Conservation (phyloP, 2,888 invertebrate genomes). For the Apotomis turbidana region DNA sequence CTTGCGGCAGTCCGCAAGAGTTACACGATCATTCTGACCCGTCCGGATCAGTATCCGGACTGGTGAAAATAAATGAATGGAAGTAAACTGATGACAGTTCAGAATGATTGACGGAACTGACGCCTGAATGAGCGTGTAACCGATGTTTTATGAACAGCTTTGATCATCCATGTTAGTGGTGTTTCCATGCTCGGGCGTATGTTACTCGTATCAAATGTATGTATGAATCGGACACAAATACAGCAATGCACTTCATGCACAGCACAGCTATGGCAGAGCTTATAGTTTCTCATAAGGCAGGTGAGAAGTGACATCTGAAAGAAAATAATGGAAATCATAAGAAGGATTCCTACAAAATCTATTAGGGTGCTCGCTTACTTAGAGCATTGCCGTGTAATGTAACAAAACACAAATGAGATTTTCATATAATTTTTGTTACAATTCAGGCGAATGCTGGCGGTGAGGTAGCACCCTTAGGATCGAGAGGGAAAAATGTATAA, state of each 20-base stretch:
- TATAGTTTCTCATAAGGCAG: constrained; percentile 97
- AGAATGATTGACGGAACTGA: no score
- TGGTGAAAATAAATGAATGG: no score
- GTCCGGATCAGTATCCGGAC: no score
- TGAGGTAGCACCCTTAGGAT: neutral
- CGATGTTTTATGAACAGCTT: constrained; percentile 29
- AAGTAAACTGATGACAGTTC: no score
- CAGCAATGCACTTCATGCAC: constrained; percentile 80
- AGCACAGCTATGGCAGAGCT: constrained; percentile 83
- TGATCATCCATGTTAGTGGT: constrained; percentile 57
- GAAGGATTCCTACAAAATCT: constrained; percentile 14
- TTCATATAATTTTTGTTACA: no score
- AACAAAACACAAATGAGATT: no score
- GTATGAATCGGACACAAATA: constrained; percentile 62
- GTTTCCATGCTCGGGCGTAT: constrained; percentile 59
- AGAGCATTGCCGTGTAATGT: no score
- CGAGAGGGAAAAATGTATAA: neutral
- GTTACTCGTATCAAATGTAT: constrained; percentile 57
- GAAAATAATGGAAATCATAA: constrained; percentile 69
- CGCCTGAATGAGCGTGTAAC: no score
- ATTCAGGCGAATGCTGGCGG: no score
- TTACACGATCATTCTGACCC: no score
- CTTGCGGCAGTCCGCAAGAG: no score
- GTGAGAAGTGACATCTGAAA: constrained; percentile 95
- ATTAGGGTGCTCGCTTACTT: neutral